These are phyloP conservation scores for Lacerta agilis DNA, from an alignment of 2,797 vertebrate species.

Conservation along the genomic window DNA sequence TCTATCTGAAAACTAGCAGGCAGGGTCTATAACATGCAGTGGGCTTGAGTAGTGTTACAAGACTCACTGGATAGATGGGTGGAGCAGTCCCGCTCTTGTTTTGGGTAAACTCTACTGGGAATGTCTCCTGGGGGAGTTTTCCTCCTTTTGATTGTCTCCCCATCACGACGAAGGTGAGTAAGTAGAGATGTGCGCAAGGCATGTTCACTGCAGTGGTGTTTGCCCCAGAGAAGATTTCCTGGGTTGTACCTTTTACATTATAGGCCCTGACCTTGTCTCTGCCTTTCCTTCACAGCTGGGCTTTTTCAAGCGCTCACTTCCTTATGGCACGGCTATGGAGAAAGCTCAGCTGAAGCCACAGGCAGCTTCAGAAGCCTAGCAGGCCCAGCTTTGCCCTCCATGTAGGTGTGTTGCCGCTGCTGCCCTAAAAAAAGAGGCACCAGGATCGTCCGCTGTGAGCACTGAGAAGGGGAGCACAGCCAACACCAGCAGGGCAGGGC, in stretches of 20 bases:
- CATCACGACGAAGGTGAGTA: not conserved
- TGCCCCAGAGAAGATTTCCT: not conserved
- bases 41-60: not conserved
- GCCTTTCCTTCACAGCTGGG: slow-evolving; percentile 80
- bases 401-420: slow-evolving; percentile 16
- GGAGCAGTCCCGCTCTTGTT: not conserved
- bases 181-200: not conserved
- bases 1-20: not conserved
- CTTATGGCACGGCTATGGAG: slow-evolving; percentile 93
- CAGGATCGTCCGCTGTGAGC: not conserved
- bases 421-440: slow-evolving; percentile 14
- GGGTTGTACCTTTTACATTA: not conserved
- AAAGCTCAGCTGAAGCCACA: slow-evolving; percentile 95
- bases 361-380: slow-evolving; percentile 90
- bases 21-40: not conserved
- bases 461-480: slow-evolving; percentile 1
- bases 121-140: not conserved
- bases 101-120: not conserved
- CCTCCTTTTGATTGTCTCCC: too few relatives aligned
- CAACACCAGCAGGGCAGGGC: slow-evolving; percentile 13
- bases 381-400: slow-evolving; percentile 19
- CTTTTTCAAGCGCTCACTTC: slow-evolving; percentile 92
- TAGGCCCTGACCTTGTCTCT: slow-evolving; percentile 9
- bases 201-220: not conserved
- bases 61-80: not conserved